Base-by-base conservation (phyloP, 2,113 vertebrate genomes). In the Trematomus loennbergii region DNA sequence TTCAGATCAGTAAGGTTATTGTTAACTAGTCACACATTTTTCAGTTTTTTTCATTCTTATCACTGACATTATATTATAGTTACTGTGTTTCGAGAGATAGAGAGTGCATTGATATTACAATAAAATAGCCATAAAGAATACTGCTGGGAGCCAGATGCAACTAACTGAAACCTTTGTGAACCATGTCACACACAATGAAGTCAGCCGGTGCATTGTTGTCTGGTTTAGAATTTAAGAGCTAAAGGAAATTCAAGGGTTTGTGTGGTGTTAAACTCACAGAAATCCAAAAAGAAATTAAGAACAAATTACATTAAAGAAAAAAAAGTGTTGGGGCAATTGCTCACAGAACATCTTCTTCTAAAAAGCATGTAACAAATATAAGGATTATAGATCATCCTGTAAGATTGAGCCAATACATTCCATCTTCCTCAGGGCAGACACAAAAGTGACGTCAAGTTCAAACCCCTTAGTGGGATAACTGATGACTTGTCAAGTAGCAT, bases 1-100 rank as follows among this genome's bases (percentile, higher is more conserved):
- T 78, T 81, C 81, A 78, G 53, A 72, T 89, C 86, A 83, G 54
- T 57, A 40, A 67, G 69, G 72, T 79, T 82, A 86, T 85, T 82
- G 85, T 89, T 91, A 87, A 74, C 66, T 68, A 78, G 57, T 79
- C 61, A 69, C 46, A 70, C 70, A 57, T 49, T 66, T 29, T 75
- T 62, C 54, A 29, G 16, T 49, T 33, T 53, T 72, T 48, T 72
- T 49, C 64, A 57, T 85, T 87, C 67, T 85, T 79, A 84, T 64
- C 66, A 16, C 49, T 52, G 62, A 68, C 79, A 75, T 86, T 81
- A 77, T 81, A 77, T 84, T 74, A 72, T 82, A 72, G 71, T 36
- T 61, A 29, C 72, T 29, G 29, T 29, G 29, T 29, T 29, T 29
- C 3, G 29, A 29, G 76, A 79, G 71, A 83, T 33, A 72, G 33